Evolutionary conservation across 1,140 invertebrate species (phyloP).

Genomic region (Artemia franciscana): DNA sequence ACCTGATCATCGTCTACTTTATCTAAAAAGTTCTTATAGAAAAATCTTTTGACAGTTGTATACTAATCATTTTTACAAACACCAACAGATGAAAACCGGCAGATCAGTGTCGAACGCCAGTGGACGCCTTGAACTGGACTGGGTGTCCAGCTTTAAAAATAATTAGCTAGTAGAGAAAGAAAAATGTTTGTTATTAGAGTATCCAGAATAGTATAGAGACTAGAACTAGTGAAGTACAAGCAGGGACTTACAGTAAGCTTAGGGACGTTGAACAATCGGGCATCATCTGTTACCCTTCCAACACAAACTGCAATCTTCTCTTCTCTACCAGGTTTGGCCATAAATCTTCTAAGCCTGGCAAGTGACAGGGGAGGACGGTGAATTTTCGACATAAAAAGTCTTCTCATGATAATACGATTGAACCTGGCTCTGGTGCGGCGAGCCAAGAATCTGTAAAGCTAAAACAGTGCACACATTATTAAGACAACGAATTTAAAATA

Average conservation of each 20-base stretch:
- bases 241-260: slow-evolving; percentile 48
- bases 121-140: too few species aligned
- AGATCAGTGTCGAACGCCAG: too few species aligned
- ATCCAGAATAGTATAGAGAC: too few species aligned
- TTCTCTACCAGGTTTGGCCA: slow-evolving; percentile 66
- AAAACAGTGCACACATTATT: too few species aligned
- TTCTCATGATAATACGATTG: slow-evolving; percentile 78
- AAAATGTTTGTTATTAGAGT: neutral
- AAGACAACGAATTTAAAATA: too few species aligned
- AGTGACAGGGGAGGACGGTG: slow-evolving; percentile 81
- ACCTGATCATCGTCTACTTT: too few species aligned
- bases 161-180: neutral
- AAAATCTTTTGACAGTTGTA: too few species aligned
- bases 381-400: slow-evolving; percentile 91
- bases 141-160: neutral
- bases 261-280: slow-evolving; percentile 70
- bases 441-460: slow-evolving; percentile 90
- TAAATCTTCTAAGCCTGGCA: slow-evolving; percentile 52
- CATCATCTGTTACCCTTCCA: slow-evolving; percentile 84
- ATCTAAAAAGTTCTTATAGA: too few species aligned
- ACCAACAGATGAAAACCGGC: too few species aligned
- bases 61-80: too few species aligned
- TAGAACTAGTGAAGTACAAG: neutral
- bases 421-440: slow-evolving; percentile 85
- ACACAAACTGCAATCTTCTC: slow-evolving; percentile 78